Evolutionary conservation across 2,113 vertebrate species (phyloP).

Genomic region (Parotia lawesii): DNA sequence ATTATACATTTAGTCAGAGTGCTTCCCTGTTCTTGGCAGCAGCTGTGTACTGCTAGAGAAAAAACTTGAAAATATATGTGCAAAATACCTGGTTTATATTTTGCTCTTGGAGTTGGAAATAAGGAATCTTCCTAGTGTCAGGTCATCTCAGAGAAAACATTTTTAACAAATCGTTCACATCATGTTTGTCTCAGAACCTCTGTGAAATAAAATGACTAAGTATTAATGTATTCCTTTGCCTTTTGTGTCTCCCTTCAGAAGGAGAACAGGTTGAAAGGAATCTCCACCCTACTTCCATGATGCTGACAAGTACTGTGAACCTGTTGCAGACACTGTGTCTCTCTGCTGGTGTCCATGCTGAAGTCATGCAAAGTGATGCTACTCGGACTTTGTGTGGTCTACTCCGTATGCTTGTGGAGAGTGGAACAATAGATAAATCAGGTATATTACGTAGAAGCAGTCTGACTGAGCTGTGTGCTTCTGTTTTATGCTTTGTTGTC

Average conservation of each 20-base stretch:
- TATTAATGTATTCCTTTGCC: neutral
- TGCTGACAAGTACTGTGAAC: conserved; percentile 92
- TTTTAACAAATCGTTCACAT: neutral
- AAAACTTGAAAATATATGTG: neutral
- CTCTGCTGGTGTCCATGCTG: conserved; percentile 89
- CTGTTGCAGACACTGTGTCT: conserved; percentile 90
- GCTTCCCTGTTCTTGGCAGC: neutral
- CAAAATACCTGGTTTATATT: neutral
- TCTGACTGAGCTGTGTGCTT: neutral
- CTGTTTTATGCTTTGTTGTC: neutral
- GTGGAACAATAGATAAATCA: conserved; percentile 87
- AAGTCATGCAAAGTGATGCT: conserved; percentile 89
- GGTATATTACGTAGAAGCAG: conserved; percentile 58
- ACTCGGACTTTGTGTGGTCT: conserved; percentile 90
- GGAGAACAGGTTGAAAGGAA: conserved; percentile 86
- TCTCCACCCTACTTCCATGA: conserved; percentile 90
- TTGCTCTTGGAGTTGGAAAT: neutral
- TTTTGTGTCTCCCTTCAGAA: conserved; percentile 73
- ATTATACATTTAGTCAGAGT: neutral
- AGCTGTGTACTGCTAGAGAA: neutral
- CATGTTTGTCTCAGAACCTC: neutral
- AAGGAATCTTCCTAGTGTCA: neutral
- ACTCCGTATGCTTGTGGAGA: conserved; percentile 91
- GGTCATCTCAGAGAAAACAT: neutral
- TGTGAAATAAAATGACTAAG: neutral